Conservation (phyloP, 37 sponge, comb jelly and placozoan species). For the Diacarnus erythraeanus region DNA sequence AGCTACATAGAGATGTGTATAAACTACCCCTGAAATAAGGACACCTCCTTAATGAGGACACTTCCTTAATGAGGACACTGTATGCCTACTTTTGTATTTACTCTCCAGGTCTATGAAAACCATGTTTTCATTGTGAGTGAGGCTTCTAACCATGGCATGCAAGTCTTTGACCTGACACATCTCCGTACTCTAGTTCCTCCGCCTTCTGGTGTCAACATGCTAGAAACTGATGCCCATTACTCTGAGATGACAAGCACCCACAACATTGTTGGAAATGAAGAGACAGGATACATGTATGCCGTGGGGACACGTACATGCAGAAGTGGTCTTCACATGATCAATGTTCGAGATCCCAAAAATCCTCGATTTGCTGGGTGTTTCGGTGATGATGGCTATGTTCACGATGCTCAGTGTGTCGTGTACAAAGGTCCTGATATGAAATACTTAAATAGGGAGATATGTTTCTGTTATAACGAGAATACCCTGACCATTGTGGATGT, state of each 20-base stretch:
- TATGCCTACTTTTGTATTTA: background rate
- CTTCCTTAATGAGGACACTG: background rate
- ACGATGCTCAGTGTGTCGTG: constrained; percentile 80
- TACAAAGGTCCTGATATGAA: constrained; percentile 57
- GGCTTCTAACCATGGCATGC: constrained; percentile 66
- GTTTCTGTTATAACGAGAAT: constrained; percentile 78
- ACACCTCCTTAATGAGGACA: background rate
- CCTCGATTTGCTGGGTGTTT: constrained; percentile 62
- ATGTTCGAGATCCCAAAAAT: constrained; percentile 49
- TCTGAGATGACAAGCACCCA: constrained; percentile 50
- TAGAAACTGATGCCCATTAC: constrained; percentile 37
- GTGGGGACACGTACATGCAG: constrained; percentile 59
- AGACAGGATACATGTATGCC: constrained; percentile 68
- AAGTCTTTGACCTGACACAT: constrained; percentile 58
- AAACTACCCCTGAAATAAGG: background rate
- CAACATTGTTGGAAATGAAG: constrained; percentile 69
- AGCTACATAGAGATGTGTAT: background rate
- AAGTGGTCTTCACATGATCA: constrained; percentile 68
- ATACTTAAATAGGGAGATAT: constrained; percentile 55
- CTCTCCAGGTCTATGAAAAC: constrained; percentile 51
- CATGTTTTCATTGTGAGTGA: constrained; percentile 78
- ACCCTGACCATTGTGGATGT: constrained; percentile 79
- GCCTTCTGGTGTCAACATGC: background rate
- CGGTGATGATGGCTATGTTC: constrained; percentile 67
- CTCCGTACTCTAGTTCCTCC: constrained; percentile 18